Percentiles rank a stretch among this genome's conserved stretches.
These are phyloP conservation scores for Sinocyclocheilus rhinocerous DNA, from an alignment of 2,113 vertebrate genomes.

Conservation along the genomic window DNA sequence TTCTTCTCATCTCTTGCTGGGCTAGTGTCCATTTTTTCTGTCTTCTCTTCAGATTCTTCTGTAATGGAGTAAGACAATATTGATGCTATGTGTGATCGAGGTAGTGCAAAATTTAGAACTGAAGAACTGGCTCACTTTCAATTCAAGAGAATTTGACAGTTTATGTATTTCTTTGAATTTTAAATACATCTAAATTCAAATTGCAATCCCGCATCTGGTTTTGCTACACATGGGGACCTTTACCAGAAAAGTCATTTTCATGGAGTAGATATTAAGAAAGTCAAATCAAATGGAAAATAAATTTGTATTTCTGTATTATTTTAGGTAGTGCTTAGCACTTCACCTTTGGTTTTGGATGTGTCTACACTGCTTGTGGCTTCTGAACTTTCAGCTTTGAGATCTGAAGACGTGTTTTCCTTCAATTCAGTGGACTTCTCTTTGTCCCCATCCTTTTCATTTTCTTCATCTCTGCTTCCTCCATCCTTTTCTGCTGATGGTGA, in stretches of 20 bases:
- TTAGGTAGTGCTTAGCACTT: constrained; percentile 12
- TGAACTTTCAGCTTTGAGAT: constrained; percentile 65
- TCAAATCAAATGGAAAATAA: neutral
- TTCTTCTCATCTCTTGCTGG: constrained; percentile 66
- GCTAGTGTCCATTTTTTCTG: constrained; percentile 67
- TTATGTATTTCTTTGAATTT: too few species aligned
- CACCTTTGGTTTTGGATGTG: constrained; percentile 82
- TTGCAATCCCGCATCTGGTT: neutral
- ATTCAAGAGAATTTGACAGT: too few species aligned
- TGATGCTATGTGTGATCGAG: neutral
- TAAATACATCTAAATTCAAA: neutral
- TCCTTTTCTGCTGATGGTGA: constrained; percentile 68
- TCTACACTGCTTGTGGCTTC: constrained; percentile 80
- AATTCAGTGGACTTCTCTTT: constrained; percentile 70
- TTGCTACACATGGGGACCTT: neutral
- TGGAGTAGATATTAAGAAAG: neutral
- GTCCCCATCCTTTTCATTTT: constrained; percentile 74
- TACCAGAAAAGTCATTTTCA: neutral
- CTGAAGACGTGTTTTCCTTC: constrained; percentile 54
- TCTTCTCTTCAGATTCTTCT: constrained; percentile 71
- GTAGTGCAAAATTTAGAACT: neutral
- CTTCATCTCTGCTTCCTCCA: constrained; percentile 75
- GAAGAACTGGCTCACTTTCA: neutral
- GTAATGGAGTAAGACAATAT: constrained; percentile 7
- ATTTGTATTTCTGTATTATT: neutral